These are phyloP conservation scores for Typhlichthys eigenmanni DNA, from an alignment of 2,797 vertebrate species.

Conservation along the genomic window DNA sequence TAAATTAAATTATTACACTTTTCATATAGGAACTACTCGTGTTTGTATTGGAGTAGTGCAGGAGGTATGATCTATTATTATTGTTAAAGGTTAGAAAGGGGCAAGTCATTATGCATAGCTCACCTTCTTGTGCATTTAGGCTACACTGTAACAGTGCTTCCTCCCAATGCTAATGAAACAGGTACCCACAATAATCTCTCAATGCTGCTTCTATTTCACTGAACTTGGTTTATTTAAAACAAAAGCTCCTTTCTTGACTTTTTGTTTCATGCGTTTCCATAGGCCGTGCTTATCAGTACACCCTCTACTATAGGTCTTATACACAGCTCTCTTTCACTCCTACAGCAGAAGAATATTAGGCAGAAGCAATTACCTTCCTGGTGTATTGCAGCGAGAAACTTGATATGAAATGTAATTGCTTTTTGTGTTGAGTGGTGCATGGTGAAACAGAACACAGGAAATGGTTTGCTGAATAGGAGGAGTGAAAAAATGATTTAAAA, in stretches of 20 bases:
- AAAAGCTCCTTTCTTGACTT: conserved; percentile 9
- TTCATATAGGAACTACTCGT: no score
- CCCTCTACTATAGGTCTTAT: conserved; percentile 19
- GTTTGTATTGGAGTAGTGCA: no score
- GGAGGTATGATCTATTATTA: conserved; percentile 38
- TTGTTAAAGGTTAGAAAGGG: conserved; percentile 51
- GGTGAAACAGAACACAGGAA: conserved; percentile 17
- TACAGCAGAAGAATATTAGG: conserved; percentile 52
- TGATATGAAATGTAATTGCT: conserved; percentile 54
- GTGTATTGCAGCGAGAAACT: conserved; percentile 38
- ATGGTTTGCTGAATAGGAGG: conserved; percentile 6
- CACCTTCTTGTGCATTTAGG: conserved; percentile 12
- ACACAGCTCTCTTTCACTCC: conserved; percentile 28
- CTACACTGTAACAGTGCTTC: background rate
- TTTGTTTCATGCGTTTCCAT: background rate
- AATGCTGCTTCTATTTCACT: conserved; percentile 24
- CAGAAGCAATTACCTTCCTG: conserved; percentile 51
- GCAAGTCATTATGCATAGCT: conserved; percentile 39
- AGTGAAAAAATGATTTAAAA: conserved; percentile 9
- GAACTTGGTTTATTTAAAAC: background rate
- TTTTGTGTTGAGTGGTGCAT: conserved; percentile 24
- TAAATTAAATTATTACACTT: no score
- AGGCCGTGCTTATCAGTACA: conserved; percentile 15
- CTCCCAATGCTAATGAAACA: no score
- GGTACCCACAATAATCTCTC: conserved; percentile 42